Percentiles rank a stretch among this genome's conserved stretches.
Conservation (phyloP, 2,797 vertebrate genomes). For the Propithecus perrieri region DNA sequence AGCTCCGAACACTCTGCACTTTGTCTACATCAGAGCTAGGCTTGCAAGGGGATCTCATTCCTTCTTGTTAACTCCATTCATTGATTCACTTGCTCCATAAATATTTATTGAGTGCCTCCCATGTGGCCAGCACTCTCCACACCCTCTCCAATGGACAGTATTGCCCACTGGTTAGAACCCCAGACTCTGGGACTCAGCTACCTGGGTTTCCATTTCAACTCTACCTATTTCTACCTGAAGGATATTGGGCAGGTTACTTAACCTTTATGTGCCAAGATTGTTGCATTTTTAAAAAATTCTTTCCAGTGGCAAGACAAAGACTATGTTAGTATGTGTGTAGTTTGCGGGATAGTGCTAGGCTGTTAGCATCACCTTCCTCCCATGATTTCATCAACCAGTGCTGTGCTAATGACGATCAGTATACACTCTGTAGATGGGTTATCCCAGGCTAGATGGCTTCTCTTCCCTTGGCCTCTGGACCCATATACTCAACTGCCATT, state of each 20-base stretch:
- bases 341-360: background rate
- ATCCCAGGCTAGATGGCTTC: background rate
- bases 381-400: background rate
- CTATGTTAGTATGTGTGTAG: background rate
- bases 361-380: background rate
- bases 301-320: background rate
- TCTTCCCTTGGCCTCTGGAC: too few relatives aligned
- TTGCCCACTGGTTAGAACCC: background rate
- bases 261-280: background rate
- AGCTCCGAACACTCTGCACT: background rate
- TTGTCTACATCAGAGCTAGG: background rate
- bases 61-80: background rate
- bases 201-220: background rate
- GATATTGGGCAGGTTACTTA: background rate
- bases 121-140: accelerated
- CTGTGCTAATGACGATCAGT: background rate
- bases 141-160: accelerated
- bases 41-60: background rate
- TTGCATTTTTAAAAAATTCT: too few relatives aligned
- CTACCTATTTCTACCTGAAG: background rate
- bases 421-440: background rate
- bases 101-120: background rate
- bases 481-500: accelerated
- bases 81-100: background rate
- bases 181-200: background rate